Base-by-base conservation (phyloP, 2,888 invertebrate genomes). In the Pterostichus niger region DNA sequence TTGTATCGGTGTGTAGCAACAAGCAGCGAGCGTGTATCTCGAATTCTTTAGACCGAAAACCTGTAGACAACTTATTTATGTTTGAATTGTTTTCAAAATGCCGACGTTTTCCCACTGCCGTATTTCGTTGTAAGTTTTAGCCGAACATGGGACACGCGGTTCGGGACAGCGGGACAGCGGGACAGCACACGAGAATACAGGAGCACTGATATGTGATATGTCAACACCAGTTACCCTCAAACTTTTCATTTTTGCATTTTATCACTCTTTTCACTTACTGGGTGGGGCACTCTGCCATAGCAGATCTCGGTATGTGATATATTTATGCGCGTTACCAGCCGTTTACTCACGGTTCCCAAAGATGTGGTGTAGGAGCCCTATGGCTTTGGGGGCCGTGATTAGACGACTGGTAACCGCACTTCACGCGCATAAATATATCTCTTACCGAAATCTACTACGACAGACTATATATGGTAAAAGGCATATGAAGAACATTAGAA, bases 31-130 rank as follows among this genome's bases (percentile, higher is more conserved):
- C 88, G 87, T 88, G 89, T 88, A 87, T 88, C 88, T 88, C 86
- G 88, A 88, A 89, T 89, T 89, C 89, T 87, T 86, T 86, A 87
- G 87, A 85, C 87, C 88, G 87, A 87, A 89, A 88, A 88, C 88
- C 88, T 86, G 89, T 87, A 89, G 90, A 90, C 90, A 90, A 90
- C 90, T 90, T 90, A 90, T 90, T 90, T 90, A 90, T 90, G 90
- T 90, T 89, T 88, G 90, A 87, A 90, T 90, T 90, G 90, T 90
- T 90, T 90, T 90, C 90, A 88, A 90, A 90, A 90, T 89, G 89
- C 90, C 89, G 89, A 88, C 89, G 86, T 88, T 88, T 89, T 89
- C 89, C 88, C 89, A 88, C 88, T 89, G 89, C 89, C 87, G 88
- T 88, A 86, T 85, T 81, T 80, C 78, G 75, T 76, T 49, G 84